phyloP scores from a whole-genome alignment of 2,797 vertebrate species.

The Premnoplex brunnescens region DNA sequence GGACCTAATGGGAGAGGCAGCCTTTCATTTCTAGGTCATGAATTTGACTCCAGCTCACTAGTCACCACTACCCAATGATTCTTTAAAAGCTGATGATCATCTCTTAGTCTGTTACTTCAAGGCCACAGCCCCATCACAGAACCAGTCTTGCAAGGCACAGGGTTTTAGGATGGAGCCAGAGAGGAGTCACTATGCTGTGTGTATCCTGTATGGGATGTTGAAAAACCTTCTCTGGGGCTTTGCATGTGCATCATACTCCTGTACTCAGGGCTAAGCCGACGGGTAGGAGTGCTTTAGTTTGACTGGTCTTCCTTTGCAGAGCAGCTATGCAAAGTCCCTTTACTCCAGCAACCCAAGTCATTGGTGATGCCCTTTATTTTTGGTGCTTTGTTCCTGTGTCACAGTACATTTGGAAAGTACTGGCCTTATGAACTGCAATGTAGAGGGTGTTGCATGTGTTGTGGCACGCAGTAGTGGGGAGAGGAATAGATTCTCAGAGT shows the following conservation, averaged over 20 bases:
- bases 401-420: neutral
- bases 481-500: neutral
- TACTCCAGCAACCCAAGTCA: neutral
- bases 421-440: neutral
- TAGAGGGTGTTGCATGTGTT: neutral
- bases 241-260: accelerated
- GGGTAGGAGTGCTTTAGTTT: neutral
- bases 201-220: accelerated
- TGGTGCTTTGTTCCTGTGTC: neutral
- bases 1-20: neutral
- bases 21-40: neutral
- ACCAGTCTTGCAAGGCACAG: neutral
- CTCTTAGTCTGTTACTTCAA: neutral
- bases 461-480: neutral
- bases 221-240: neutral
- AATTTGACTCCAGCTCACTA: neutral
- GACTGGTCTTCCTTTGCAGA: neutral
- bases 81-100: neutral
- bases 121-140: neutral
- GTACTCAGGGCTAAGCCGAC: neutral
- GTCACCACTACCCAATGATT: neutral
- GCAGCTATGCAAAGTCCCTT: neutral
- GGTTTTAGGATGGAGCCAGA: neutral
- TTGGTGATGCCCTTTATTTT: neutral
- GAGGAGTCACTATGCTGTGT: neutral